These are phyloP conservation scores for Psittacula derbiana DNA, from an alignment of 2,797 vertebrate genomes.

Conservation along the genomic window DNA sequence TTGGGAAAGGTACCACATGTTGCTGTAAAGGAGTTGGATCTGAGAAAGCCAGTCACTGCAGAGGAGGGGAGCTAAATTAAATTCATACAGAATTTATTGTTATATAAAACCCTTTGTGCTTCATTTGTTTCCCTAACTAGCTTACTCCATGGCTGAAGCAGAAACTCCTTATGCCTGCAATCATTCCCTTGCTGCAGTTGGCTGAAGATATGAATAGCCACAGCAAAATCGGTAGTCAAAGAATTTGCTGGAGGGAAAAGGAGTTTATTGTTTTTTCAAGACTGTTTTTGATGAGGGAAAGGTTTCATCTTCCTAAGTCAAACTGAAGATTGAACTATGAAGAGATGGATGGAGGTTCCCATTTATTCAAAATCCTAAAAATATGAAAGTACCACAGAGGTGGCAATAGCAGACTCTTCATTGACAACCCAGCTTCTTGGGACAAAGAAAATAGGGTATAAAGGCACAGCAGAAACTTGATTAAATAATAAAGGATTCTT, in stretches of 20 bases:
- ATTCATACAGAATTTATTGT: neutral
- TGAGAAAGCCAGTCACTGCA: neutral
- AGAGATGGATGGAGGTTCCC: neutral
- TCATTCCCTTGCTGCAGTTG: neutral
- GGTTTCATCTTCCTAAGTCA: neutral
- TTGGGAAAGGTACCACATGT: neutral
- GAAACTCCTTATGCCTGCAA: neutral
- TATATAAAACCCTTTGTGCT: conserved; percentile 18
- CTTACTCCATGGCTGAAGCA: neutral
- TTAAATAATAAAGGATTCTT: neutral
- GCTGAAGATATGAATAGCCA: conserved; percentile 13
- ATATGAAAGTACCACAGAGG: neutral
- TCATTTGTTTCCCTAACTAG: conserved; percentile 23
- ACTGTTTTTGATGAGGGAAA: neutral
- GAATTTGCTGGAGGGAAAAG: neutral
- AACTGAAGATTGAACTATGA: neutral
- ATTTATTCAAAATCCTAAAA: neutral
- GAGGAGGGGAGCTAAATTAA: neutral
- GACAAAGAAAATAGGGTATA: neutral
- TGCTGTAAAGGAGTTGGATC: neutral
- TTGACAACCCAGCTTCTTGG: neutral
- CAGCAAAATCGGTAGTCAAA: neutral
- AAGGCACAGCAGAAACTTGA: neutral
- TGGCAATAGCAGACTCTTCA: neutral
- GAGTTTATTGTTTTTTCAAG: neutral